Percentiles rank a stretch among this genome's conserved stretches.
Evolutionary conservation across 2,888 invertebrate genomes (phyloP).

Genomic region (Heliconius aoede): DNA sequence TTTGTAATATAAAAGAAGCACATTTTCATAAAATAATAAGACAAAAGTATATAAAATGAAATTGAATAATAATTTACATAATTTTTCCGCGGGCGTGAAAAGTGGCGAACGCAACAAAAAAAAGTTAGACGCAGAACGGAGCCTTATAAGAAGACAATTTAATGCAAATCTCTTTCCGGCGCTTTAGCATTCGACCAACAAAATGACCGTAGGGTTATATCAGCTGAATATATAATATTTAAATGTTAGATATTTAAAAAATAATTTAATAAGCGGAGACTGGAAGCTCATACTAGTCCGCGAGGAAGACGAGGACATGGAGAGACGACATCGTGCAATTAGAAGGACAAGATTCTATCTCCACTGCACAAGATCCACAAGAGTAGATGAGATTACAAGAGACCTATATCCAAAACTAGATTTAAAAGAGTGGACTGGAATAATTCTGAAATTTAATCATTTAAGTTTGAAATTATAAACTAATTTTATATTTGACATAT

Average conservation of each 20-base stretch:
- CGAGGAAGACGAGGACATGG: too few relatives aligned
- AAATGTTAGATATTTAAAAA: not conserved
- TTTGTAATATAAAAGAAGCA: slow-evolving; percentile 18
- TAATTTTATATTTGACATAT: too few relatives aligned
- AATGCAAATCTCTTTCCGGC: slow-evolving; percentile 80
- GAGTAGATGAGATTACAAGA: too few relatives aligned
- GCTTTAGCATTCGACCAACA: slow-evolving; percentile 74
- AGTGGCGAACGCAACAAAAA: slow-evolving; percentile 39
- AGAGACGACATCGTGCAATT: too few relatives aligned
- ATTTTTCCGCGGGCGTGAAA: slow-evolving; percentile 40
- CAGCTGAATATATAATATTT: not conserved
- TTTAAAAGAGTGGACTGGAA: not conserved
- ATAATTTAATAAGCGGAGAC: not conserved
- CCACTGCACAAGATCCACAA: too few relatives aligned
- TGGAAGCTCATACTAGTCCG: not conserved
- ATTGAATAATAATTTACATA: slow-evolving; percentile 45
- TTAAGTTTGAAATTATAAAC: too few relatives aligned
- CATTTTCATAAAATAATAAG: slow-evolving; percentile 7
- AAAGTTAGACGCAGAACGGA: slow-evolving; percentile 45
- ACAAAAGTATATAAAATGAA: slow-evolving; percentile 28
- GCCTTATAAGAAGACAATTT: slow-evolving; percentile 78
- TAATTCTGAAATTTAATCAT: too few relatives aligned
- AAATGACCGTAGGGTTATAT: slow-evolving; percentile 62
- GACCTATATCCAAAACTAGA: not conserved
- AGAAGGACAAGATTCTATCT: too few relatives aligned